phyloP scores from a whole-genome alignment of 2,888 invertebrate species.

The Melieria omissa region DNA sequence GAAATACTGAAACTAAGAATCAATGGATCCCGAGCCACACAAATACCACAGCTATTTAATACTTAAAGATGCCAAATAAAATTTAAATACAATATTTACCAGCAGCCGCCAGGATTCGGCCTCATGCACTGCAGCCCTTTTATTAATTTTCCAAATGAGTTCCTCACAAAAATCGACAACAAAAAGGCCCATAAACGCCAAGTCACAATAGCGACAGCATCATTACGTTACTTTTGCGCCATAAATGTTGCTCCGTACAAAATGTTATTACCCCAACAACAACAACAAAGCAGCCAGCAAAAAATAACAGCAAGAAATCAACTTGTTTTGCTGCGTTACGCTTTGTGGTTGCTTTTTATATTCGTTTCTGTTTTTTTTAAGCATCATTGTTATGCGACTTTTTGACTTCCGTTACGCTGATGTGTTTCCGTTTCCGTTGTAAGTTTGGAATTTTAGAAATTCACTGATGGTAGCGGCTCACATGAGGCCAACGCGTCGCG shows the following conservation, averaged over 20 bases:
- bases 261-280: constrained; percentile 39
- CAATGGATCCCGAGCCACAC: too few relatives aligned
- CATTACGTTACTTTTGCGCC: constrained; percentile 50
- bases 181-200: constrained; percentile 6
- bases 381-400: constrained; percentile 61
- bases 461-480: constrained; percentile 19
- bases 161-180: constrained; percentile 41
- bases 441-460: constrained; percentile 55
- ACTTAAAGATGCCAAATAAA: too few relatives aligned
- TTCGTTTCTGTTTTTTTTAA: constrained; percentile 39
- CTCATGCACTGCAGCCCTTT: background rate
- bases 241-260: constrained; percentile 56
- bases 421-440: constrained; percentile 64
- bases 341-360: constrained; percentile 50
- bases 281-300: constrained; percentile 37
- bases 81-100: too few relatives aligned
- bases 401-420: constrained; percentile 64
- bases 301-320: constrained; percentile 38
- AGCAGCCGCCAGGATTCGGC: too few relatives aligned
- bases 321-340: constrained; percentile 36
- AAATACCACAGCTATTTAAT: too few relatives aligned
- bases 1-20: too few relatives aligned
- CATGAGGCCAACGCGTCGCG: background rate
- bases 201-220: constrained; percentile 38
- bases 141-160: constrained; percentile 61